Base-by-base conservation (phyloP, 2,888 invertebrate genomes). In the Malthinus flaveolus region DNA sequence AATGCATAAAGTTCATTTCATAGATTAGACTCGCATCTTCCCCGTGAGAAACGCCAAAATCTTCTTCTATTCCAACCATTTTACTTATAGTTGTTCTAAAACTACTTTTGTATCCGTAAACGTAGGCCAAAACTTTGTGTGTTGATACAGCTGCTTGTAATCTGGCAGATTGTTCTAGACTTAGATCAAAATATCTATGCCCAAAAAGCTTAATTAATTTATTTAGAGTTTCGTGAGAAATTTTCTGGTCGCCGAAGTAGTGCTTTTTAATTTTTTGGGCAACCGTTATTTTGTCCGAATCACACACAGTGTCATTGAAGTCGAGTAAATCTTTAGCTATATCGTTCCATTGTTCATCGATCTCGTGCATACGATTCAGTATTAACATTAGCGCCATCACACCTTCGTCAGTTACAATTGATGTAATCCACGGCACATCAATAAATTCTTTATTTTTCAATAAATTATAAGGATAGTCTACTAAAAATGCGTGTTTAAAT, bases 341-440 rank as follows among this genome's bases (percentile, higher is more conserved):
- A 36, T 68, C 63, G 3, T 69, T 37, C 74, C 74, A 77, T 23
- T 70, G 61, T 31, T 62, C 48, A n/a, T 73, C 66, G 2, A 76
- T 69, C 33, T 84, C 81, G 5, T 78, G 69, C 39, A 59, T 62
- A 15, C 33, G 35, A 9, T 32, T 1, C 13, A 12, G 6, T 10
- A 48, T 13, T 12, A 47, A 42, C 42, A 42, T 32, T 7, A 33
- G 10, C n/a, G 9, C n/a, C 13, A 11, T 1, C 51, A 7, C 11
- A 8, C 90, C 90, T 73, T 91, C 91, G 55, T 89, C 85, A 10
- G 84, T 83, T 0, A 86, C 84, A 46, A 87, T 83, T 3, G 86
- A 84, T 0, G 84, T 81, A 49, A 91, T 80, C 82, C 90, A 87
- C 0, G 91, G 91, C 3, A 87, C 71, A 59, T 86, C 83, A n/a